phyloP scores from a whole-genome alignment of 2,888 invertebrate genomes.

The Drosophila nr. fundita region DNA sequence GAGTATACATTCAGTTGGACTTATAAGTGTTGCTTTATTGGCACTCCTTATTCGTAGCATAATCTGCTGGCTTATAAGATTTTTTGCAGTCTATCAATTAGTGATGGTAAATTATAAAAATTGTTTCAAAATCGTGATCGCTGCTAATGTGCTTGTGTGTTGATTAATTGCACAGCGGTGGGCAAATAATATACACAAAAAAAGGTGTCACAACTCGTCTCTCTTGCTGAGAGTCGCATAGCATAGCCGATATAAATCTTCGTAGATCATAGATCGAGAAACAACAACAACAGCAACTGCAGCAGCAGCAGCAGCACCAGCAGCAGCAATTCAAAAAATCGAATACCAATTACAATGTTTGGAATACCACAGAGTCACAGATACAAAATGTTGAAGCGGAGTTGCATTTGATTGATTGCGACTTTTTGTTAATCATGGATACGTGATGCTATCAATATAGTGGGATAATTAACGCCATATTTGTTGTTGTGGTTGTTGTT shows the following conservation, averaged over 20 bases:
- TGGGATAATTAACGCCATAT: conserved; percentile 80
- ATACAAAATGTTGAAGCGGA: conserved; percentile 40
- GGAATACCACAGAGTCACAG: conserved; percentile 64
- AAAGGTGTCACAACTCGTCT: conserved; percentile 46
- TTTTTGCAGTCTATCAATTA: conserved; percentile 1
- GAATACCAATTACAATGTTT: conserved; percentile 75
- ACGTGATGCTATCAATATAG: conserved; percentile 80
- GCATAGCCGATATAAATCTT: conserved; percentile 63
- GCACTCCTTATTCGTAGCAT: neutral
- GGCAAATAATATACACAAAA: conserved; percentile 23
- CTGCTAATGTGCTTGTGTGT: conserved; percentile 29
- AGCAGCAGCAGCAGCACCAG: neutral
- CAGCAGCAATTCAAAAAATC: conserved; percentile 55
- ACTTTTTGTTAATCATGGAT: conserved; percentile 73
- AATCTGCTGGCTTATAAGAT: neutral
- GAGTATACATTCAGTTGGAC: neutral
- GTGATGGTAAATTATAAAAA: neutral
- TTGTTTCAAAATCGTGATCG: conserved; percentile 2
- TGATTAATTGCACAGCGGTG: conserved; percentile 73
- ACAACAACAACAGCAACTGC: neutral
- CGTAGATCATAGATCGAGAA: conserved; percentile 42
- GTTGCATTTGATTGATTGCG: conserved; percentile 73
- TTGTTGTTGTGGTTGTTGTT: conserved; percentile 48
- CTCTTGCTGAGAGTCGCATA: conserved; percentile 28
- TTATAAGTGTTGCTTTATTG: neutral